These are phyloP conservation scores for Saxidomus purpurata DNA, from an alignment of 1,140 invertebrate genomes.

Conservation along the genomic window DNA sequence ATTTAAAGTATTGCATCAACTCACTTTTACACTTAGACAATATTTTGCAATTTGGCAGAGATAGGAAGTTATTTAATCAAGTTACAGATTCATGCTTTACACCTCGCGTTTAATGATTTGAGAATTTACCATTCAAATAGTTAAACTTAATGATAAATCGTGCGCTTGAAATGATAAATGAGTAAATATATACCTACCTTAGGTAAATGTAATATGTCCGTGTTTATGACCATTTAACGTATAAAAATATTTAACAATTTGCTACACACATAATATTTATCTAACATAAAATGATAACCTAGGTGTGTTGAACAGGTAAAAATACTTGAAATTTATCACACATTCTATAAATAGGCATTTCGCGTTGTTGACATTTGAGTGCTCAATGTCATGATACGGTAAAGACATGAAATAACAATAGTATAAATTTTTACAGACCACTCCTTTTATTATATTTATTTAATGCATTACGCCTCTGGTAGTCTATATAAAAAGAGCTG, in stretches of 20 bases:
- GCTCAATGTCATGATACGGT: neutral
- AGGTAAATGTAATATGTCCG: neutral
- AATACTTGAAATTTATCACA: slow-evolving; percentile 16
- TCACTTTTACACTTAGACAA: too few species aligned
- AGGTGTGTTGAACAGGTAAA: slow-evolving; percentile 30
- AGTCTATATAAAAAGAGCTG: too few species aligned
- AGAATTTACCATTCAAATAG: too few species aligned
- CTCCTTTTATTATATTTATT: neutral
- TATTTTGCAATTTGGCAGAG: too few species aligned
- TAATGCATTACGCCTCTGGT: slow-evolving; percentile 2
- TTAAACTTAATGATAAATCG: too few species aligned
- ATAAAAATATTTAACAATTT: neutral
- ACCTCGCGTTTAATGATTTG: too few species aligned
- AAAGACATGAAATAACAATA: neutral
- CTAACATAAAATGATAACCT: slow-evolving; percentile 6
- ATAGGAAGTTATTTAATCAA: too few species aligned
- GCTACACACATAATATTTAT: slow-evolving; percentile 2
- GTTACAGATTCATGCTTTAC: too few species aligned
- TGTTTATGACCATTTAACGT: neutral
- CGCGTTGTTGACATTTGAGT: slow-evolving; percentile 8
- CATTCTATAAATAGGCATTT: slow-evolving; percentile 27
- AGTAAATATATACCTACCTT: too few species aligned
- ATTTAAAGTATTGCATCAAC: too few species aligned
- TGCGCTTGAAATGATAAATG: too few species aligned
- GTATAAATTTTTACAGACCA: neutral